Conservation (phyloP, 2,113 vertebrate species). For the Ovis canadensis region DNA sequence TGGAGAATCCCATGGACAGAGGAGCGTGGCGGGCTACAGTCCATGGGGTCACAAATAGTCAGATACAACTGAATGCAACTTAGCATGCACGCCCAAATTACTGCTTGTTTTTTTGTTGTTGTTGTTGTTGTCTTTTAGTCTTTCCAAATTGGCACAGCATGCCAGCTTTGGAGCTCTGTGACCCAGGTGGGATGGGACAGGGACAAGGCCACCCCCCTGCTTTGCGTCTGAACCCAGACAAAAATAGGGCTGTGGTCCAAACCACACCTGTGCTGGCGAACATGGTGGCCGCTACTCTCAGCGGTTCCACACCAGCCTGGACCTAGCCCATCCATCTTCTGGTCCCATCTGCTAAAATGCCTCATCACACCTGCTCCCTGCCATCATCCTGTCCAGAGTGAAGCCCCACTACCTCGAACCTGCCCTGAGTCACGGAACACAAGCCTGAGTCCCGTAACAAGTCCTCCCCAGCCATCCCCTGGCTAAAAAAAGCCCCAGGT, state of each 20-base stretch:
- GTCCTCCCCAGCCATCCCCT: neutral
- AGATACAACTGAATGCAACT: neutral
- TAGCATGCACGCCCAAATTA: neutral
- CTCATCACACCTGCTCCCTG: neutral
- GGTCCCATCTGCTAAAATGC: fast-evolving
- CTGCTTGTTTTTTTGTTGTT: neutral
- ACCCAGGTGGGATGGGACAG: neutral
- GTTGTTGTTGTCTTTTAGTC: too few relatives aligned
- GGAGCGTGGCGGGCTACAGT: fast-evolving
- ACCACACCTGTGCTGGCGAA: neutral
- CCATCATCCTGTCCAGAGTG: fast-evolving
- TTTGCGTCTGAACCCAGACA: neutral
- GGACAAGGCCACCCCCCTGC: neutral
- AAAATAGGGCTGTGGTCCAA: neutral
- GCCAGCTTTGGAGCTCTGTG: fast-evolving
- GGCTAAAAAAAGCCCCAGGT: fast-evolving
- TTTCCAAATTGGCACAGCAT: too few relatives aligned
- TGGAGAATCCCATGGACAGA: neutral
- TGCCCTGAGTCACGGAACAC: neutral
- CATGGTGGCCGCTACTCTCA: fast-evolving
- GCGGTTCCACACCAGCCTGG: neutral
- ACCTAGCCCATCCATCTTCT: fast-evolving
- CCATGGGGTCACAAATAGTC: neutral
- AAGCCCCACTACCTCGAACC: neutral
- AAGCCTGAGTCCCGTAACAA: fast-evolving